Evolutionary conservation across 1,140 invertebrate species (phyloP), one percentile per base, ranked within the genome.

Genomic region (Phymastichus coffea): DNA sequence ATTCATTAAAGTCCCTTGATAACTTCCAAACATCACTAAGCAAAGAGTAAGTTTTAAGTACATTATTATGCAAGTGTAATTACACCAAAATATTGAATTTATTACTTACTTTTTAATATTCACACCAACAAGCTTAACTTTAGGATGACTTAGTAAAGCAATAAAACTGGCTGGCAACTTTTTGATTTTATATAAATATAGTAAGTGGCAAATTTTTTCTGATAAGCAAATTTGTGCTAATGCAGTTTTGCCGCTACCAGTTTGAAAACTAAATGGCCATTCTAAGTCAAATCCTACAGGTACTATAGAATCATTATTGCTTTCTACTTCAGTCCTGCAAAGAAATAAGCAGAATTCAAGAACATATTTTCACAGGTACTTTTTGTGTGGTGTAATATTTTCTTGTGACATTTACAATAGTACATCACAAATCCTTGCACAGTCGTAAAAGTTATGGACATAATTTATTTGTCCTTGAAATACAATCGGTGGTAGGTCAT

Each of bases 21-120:
- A 88, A 59, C 71, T 88, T 88, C 63, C 84, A 79, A 25, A 87
- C 71, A 67, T 88, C 86, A 64, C 86, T 87, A 48, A 56, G 79
- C 79, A 66, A 67, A 46, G 43, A 59, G 12, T 17, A 26, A 28
- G 15, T 10, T 28, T 46, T 57, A 59, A 40, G 17, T 7, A 33
- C 6, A 33, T 33, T 12, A 33, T 33, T 33, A 12, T 33, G 6
- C 28, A 33, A 7, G 28, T 12, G 12, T 33, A 33, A 33, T 33
- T 14, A 28, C 0, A 48, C n/a, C 8, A 48, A 30, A 30, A 67
- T n/a, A n/a, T n/a, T n/a, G n/a, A n/a, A n/a, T n/a, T n/a, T n/a
- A n/a, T n/a, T n/a, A n/a, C 70, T 76, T 70, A 87, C 85, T 84
- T 85, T 73, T 85, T 85, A 38, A 87, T 83, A 69, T 86, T 86